Conservation (phyloP, 2,888 invertebrate genomes). For the Yponomeuta evonymella region DNA sequence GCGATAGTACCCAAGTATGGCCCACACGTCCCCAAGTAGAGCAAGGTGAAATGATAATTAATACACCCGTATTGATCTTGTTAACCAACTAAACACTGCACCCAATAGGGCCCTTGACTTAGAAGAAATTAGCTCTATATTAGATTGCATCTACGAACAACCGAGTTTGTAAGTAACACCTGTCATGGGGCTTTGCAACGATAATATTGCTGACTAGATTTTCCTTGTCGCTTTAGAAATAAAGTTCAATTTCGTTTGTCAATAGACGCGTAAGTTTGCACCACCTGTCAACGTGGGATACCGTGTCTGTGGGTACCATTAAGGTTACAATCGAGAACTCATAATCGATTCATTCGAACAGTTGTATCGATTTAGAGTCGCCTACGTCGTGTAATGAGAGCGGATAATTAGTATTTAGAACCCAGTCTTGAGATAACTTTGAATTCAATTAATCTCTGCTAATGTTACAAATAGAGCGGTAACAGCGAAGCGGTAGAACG, state of each 20-base stretch:
- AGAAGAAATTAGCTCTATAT: not conserved
- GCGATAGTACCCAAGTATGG: not conserved
- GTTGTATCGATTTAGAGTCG: constrained; percentile 40
- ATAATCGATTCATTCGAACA: constrained; percentile 44
- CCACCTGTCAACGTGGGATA: constrained; percentile 46
- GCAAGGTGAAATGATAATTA: constrained; percentile 64
- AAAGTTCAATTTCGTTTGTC: constrained; percentile 30
- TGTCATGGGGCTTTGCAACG: constrained; percentile 5
- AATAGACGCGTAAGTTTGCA: constrained; percentile 6
- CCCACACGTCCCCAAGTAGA: constrained; percentile 45
- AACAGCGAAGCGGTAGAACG: too few relatives aligned
- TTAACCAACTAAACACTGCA: not conserved
- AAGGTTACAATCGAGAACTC: constrained; percentile 54
- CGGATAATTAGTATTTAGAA: constrained; percentile 7
- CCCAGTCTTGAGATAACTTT: not conserved
- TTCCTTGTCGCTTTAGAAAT: constrained; percentile 26
- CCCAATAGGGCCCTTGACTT: not conserved
- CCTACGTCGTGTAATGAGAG: constrained; percentile 27
- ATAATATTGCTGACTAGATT: constrained; percentile 10
- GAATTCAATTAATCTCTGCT: not conserved
- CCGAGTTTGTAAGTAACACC: constrained; percentile 11
- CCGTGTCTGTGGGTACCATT: constrained; percentile 29
- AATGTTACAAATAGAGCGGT: not conserved
- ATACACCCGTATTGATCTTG: constrained; percentile 35
- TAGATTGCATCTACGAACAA: not conserved